Evolutionary conservation across 1,140 invertebrate genomes (phyloP).

Genomic region (Neoseiulus cucumeris): DNA sequence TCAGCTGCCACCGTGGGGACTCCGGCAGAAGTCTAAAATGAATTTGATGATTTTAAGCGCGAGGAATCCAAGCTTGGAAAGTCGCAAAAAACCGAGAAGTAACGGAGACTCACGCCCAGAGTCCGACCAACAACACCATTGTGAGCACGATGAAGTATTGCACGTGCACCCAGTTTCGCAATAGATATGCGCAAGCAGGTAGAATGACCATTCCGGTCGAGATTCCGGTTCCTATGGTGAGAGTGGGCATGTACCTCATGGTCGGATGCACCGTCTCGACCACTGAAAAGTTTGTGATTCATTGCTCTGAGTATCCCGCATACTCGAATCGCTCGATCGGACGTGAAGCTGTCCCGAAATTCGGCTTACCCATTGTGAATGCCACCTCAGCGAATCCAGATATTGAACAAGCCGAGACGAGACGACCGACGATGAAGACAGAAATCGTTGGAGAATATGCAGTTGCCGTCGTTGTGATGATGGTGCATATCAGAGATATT

Average conservation of each 20-base stretch:
- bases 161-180: not conserved
- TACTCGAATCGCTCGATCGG: not conserved
- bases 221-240: not conserved
- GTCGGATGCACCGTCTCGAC: not conserved
- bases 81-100: too few species aligned
- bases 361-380: not conserved
- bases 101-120: conserved; percentile 5
- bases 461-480: not conserved
- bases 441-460: not conserved
- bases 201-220: conserved; percentile 1
- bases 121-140: not conserved
- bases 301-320: not conserved
- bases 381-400: not conserved
- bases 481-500: not conserved
- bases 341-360: not conserved
- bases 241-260: not conserved
- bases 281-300: not conserved
- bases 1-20: not conserved
- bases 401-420: not conserved
- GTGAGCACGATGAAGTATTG: not conserved
- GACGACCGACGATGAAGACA: not conserved
- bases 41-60: too few species aligned
- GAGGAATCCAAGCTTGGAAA: too few species aligned
- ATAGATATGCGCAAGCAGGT: not conserved
- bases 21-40: not conserved